Conservation (phyloP, 2,797 vertebrate genomes). For the Crossoptilon crossoptilon region DNA sequence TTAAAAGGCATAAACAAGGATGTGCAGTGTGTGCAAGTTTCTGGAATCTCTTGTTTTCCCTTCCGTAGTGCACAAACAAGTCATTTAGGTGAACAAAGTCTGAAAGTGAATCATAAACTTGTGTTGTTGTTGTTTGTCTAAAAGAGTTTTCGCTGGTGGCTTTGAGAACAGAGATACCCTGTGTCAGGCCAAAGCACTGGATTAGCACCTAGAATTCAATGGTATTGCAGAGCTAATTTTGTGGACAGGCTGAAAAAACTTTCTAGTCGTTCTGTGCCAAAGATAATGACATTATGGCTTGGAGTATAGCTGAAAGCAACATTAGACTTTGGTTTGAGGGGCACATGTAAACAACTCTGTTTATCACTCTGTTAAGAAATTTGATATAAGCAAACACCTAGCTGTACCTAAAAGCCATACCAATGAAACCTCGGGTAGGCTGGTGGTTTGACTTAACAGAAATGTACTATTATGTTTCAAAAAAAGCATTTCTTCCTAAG, state of each 20-base stretch:
- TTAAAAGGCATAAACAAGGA: slow-evolving; percentile 50
- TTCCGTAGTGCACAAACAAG: slow-evolving; percentile 72
- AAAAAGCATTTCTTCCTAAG: neutral
- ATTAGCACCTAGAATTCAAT: neutral
- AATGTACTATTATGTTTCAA: neutral
- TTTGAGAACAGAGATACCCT: slow-evolving; percentile 26
- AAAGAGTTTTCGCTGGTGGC: slow-evolving; percentile 24
- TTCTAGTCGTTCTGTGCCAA: slow-evolving; percentile 28
- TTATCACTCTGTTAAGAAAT: slow-evolving; percentile 39
- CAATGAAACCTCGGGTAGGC: neutral
- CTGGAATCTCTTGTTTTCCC: slow-evolving; percentile 66
- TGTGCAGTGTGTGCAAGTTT: slow-evolving; percentile 46
- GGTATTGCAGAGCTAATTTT: slow-evolving; percentile 8
- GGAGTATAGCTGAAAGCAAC: slow-evolving; percentile 9
- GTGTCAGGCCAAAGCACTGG: slow-evolving; percentile 9
- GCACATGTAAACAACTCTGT: slow-evolving; percentile 52
- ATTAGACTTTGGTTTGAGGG: neutral
- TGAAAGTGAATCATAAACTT: slow-evolving; percentile 80
- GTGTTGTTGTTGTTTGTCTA: slow-evolving; percentile 66
- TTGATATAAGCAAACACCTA: slow-evolving; percentile 15
- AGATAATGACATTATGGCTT: slow-evolving; percentile 4
- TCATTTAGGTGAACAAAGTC: slow-evolving; percentile 77
- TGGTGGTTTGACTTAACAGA: neutral
- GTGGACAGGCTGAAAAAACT: slow-evolving; percentile 44
- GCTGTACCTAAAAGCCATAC: neutral